Evolutionary conservation across 2,888 invertebrate species (phyloP), one percentile per base, ranked within the genome.

Genomic region (Sialis lutaria): DNA sequence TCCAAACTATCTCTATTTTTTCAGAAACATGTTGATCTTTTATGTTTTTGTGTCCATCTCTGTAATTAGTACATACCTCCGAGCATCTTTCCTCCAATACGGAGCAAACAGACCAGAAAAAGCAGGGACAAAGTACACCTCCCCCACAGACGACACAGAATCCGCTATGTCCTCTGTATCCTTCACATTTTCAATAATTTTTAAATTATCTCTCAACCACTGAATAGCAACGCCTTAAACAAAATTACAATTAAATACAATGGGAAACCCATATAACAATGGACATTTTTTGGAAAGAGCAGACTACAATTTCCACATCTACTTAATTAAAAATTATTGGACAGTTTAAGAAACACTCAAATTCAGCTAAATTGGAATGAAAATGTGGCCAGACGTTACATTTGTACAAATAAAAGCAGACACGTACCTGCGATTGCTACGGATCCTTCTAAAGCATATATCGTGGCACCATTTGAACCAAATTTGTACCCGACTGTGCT

Each of bases 21-120:
- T 40, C 6, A 44, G 33, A 5, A 7, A 42, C 33, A 46, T 13
- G 10, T 35, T 8, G 33, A 46, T 13, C 13, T 37, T 42, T 42
- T 8, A 13, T 41, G 33, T 30, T 41, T 22, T 33, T 8, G 43
- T 47, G 40, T 12, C 37, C 55, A 64, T 64, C 64, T 62, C 55
- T 63, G 54, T 6, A 61, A 60, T 22, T 34, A 32, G 31, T 22
- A 48, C 54, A 55, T 57, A 75, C 72, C 79, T 42, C 6, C 43
- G 44, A 1, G 44, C 91, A 65, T 93, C 90, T 58, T 88, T 82
- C 55, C 87, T 81, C 97, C 97, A 97, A 64, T 95, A 83, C 0
- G 97, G 97, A 48, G 96, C 90, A 65, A 90, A 95, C 6, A 97
- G 68, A 0, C 96, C 97, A 52, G 90, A 89, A 67, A 97, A 95